Evolutionary conservation across 2,888 invertebrate genomes (phyloP).

Genomic region (Chorisops tibialis): DNA sequence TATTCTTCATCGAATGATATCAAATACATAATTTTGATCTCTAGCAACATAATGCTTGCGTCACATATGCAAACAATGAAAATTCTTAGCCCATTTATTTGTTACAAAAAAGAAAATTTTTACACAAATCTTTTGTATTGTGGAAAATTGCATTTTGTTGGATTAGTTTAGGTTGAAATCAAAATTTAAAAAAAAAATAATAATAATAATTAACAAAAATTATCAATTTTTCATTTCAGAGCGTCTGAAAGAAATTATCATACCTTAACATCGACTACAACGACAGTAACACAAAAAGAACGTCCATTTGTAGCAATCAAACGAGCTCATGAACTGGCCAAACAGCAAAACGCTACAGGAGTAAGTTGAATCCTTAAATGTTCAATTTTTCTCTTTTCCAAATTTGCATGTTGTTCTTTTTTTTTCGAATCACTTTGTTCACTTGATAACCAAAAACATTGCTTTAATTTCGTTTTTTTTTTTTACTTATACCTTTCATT

Average conservation of each 20-base stretch:
- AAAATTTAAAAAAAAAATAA: background rate
- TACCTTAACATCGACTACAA: conserved; percentile 43
- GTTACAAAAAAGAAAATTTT: no score
- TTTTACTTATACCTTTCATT: conserved; percentile 8
- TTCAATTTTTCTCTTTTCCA: background rate
- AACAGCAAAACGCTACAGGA: conserved; percentile 35
- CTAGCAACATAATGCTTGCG: no score
- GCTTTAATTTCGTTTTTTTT: conserved; percentile 10
- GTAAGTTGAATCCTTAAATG: conserved; percentile 33
- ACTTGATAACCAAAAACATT: background rate
- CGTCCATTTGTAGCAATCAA: conserved; percentile 64
- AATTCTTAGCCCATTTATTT: no score
- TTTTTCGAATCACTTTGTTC: background rate
- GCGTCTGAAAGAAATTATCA: conserved; percentile 49
- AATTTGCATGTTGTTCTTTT: conserved; percentile 7
- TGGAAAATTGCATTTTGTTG: background rate
- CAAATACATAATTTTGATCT: no score
- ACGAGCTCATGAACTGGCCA: conserved; percentile 55
- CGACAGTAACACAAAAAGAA: conserved; percentile 47
- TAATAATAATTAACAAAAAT: background rate
- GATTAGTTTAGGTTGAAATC: background rate
- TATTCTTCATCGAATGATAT: no score
- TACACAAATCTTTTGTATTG: no score
- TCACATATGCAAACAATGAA: no score
- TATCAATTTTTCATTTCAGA: conserved; percentile 19